phyloP scores from a whole-genome alignment of 1,140 invertebrate genomes.

The Ptiloglossa arizonensis region DNA sequence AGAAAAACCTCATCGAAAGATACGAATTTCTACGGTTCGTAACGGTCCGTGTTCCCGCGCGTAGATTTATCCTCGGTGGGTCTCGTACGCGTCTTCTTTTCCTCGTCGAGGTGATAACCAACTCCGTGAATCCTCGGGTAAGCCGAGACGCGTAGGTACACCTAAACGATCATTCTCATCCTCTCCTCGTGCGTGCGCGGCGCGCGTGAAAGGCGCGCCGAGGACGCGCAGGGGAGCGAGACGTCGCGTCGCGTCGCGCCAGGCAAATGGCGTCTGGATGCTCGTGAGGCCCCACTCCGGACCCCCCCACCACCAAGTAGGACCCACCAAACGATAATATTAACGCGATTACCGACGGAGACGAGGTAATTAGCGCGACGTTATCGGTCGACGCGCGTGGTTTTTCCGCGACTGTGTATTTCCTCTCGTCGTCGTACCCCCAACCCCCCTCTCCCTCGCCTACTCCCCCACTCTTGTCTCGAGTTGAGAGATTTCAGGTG shows the following conservation, averaged over 20 bases:
- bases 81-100: slow-evolving; percentile 31
- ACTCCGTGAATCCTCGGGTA: slow-evolving; percentile 31
- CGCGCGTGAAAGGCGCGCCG: slow-evolving; percentile 32
- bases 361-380: slow-evolving; percentile 57
- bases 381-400: slow-evolving; percentile 41
- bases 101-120: slow-evolving; percentile 48
- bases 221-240: background rate
- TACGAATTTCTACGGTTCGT: slow-evolving; percentile 62
- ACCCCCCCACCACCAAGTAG: background rate
- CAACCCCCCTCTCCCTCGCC: too few relatives aligned
- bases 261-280: slow-evolving; percentile 35
- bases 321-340: slow-evolving; percentile 3
- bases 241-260: background rate
- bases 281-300: too few relatives aligned
- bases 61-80: slow-evolving; percentile 43
- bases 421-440: background rate
- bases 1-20: too few relatives aligned
- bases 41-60: slow-evolving; percentile 48
- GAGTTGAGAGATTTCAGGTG: slow-evolving; percentile 1
- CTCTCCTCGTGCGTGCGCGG: too few relatives aligned
- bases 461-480: too few relatives aligned
- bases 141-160: slow-evolving; percentile 47
- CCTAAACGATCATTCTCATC: slow-evolving; percentile 44
- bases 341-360: slow-evolving; percentile 45
- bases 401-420: background rate